phyloP scores from a whole-genome alignment of 2,797 vertebrate species.

The Enteromius fasciolatus region DNA sequence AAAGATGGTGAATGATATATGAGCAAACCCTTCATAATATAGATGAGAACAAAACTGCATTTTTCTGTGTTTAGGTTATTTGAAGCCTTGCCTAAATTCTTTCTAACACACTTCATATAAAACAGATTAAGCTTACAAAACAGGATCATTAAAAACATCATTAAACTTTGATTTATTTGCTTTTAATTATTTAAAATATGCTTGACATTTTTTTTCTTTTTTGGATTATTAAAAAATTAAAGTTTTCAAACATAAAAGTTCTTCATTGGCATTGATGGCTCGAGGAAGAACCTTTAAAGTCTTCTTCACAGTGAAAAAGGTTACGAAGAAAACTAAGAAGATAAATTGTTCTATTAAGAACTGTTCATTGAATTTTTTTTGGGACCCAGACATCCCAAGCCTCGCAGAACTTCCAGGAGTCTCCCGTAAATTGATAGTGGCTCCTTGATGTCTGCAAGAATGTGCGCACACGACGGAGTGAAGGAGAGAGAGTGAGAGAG shows the following conservation, averaged over 20 bases:
- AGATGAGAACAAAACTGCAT: not conserved
- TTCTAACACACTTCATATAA: not conserved
- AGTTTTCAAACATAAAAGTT: not conserved
- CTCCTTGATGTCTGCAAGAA: too few species aligned
- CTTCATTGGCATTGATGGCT: not conserved
- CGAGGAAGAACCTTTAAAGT: not conserved
- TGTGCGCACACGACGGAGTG: too few species aligned
- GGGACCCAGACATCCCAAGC: too few species aligned
- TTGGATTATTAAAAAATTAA: not conserved
- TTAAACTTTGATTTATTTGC: not conserved
- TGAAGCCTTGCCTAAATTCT: not conserved
- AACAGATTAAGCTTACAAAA: not conserved
- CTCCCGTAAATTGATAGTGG: too few species aligned
- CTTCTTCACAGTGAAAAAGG: not conserved
- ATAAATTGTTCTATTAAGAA: too few species aligned
- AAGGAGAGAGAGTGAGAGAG: too few species aligned
- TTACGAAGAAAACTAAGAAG: not conserved
- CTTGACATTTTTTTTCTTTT: not conserved
- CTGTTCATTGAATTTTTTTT: too few species aligned
- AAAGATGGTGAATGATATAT: not conserved
- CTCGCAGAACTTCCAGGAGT: too few species aligned
- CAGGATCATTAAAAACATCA: not conserved
- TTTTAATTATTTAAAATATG: not conserved
- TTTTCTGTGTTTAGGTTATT: not conserved
- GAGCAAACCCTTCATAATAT: not conserved